Base-by-base conservation (phyloP, 1,140 invertebrate species). In the Lepidostoma basale region DNA sequence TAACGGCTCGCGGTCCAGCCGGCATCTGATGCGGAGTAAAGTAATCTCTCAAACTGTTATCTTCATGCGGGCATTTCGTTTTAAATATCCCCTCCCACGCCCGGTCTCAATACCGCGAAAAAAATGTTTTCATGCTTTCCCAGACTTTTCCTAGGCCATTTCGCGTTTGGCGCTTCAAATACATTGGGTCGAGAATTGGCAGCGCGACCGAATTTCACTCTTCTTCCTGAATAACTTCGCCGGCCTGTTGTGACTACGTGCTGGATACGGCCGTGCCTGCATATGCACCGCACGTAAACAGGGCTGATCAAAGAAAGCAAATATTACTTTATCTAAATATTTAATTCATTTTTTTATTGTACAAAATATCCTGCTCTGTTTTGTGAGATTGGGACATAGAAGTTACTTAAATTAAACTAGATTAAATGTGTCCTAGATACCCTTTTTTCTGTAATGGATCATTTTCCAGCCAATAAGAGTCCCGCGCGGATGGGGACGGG, bases 141-240 rank as follows among this genome's bases (percentile, higher is more conserved):
- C 23, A 30, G 23, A 30, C 23, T 39, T 39, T 59, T 59, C 16
- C 3, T 30, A 30, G 4, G 20, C 20, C 14, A 23, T 39, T 23
- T 36, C 23, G 14, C 33, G 22, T 39, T 40, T 36, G 54, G 54
- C 54, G 54, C 54, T 22, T 59, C 36, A 59, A 59, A 39, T 39
- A 59, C 18, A 3, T 59, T 30, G 54, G 30, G 18, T 20, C 18
- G 14, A 23, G 18, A 36, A 39, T 59, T 59, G 54, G 54, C 54
- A 59, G 36, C 54, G 12, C 18, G 14, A 18, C 18, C 30, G 16
- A 18, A 6, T 59, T 59, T 59, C 54, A 12, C 54, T 39, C 40
- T 59, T 20, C 54, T 59, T 59, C 54, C 33, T 59, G 54, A 54
- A 59, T 59, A 20, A 39, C 40, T 59, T 59, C 40, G n/a, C 54